Evolutionary conservation across 2,888 invertebrate species (phyloP).

Genomic region (Agrilus cyanescens): DNA sequence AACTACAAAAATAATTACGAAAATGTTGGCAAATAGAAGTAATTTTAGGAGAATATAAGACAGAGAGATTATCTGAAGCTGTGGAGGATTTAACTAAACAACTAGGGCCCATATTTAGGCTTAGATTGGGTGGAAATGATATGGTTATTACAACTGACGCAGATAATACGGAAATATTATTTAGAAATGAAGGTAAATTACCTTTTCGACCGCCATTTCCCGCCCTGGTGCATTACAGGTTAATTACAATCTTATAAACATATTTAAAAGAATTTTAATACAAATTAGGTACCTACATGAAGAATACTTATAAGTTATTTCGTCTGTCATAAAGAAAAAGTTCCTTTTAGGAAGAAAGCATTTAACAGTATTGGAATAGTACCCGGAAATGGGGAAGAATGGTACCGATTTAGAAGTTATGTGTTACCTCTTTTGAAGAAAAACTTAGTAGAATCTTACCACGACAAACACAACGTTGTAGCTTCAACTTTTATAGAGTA

Average conservation of each 20-base stretch:
- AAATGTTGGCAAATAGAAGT: neutral
- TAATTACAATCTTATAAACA: slow-evolving; percentile 4
- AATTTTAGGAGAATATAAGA: slow-evolving; percentile 29
- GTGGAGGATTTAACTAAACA: slow-evolving; percentile 32
- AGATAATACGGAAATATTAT: slow-evolving; percentile 37
- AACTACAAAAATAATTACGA: too few relatives aligned
- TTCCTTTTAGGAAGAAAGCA: slow-evolving; percentile 33
- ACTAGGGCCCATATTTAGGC: slow-evolving; percentile 39
- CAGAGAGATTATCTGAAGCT: slow-evolving; percentile 35
- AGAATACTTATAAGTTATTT: neutral
- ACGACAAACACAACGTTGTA: slow-evolving; percentile 31
- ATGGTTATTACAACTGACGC: slow-evolving; percentile 39
- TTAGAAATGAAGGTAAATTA: slow-evolving; percentile 38
- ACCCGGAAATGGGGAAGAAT: slow-evolving; percentile 46
- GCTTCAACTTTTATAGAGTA: slow-evolving; percentile 36
- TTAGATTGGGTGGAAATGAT: slow-evolving; percentile 34
- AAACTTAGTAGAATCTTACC: slow-evolving; percentile 34
- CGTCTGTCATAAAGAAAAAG: slow-evolving; percentile 3
- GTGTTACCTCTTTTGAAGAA: slow-evolving; percentile 40
- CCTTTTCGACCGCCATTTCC: slow-evolving; percentile 42
- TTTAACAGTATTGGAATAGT: slow-evolving; percentile 41
- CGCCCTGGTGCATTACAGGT: slow-evolving; percentile 37
- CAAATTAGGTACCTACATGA: neutral
- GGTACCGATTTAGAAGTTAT: slow-evolving; percentile 42
- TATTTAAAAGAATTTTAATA: neutral